Evolutionary conservation across 2,797 vertebrate species (phyloP).

Genomic region (Muscicapa striata): DNA sequence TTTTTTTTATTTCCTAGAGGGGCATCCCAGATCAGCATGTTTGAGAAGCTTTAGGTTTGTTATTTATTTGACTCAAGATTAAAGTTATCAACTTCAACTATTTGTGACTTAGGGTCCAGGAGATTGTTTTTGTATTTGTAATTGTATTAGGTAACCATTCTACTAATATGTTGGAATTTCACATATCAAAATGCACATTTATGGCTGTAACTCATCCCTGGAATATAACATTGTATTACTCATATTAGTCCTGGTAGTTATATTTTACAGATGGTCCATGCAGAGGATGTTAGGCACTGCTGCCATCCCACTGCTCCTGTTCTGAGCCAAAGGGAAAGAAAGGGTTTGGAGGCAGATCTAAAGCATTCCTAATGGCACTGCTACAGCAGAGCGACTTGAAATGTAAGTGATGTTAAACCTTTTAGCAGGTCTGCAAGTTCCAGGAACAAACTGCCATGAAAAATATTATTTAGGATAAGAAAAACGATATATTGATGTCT

Average conservation of each 20-base stretch:
- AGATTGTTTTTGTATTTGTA: neutral
- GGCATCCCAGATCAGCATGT: neutral
- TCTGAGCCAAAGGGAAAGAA: neutral
- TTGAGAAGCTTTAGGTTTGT: neutral
- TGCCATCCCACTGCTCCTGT: neutral
- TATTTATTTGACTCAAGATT: neutral
- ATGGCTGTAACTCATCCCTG: neutral
- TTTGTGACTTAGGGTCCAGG: accelerated
- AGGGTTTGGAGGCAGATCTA: neutral
- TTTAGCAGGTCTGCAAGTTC: neutral
- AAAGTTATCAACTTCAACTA: neutral
- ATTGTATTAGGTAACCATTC: neutral
- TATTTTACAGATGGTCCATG: neutral
- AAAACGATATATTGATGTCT: neutral
- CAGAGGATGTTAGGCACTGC: accelerated
- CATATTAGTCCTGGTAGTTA: neutral
- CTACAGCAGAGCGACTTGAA: accelerated
- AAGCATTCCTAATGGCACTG: neutral
- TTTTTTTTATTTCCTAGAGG: neutral
- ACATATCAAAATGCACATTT: neutral
- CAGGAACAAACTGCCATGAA: neutral
- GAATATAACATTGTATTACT: neutral
- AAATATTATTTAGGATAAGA: neutral
- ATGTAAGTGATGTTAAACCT: neutral
- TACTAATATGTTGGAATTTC: neutral